These are phyloP conservation scores for Neogale vison DNA, from an alignment of 2,113 vertebrate species.

Conservation along the genomic window DNA sequence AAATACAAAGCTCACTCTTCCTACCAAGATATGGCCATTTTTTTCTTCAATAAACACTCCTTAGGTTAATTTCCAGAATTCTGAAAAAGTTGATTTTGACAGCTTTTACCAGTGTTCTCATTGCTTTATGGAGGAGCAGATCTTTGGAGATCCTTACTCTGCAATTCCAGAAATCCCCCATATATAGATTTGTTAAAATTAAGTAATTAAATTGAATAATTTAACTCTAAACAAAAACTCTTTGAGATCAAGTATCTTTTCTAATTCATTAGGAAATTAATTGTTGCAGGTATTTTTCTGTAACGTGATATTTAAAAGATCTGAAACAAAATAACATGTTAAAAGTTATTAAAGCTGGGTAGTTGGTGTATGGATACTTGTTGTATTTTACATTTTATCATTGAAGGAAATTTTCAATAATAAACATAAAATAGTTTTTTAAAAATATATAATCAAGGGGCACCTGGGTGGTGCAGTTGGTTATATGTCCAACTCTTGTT, in stretches of 20 bases:
- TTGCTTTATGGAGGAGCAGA: neutral
- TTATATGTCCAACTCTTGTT: neutral
- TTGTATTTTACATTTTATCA: neutral
- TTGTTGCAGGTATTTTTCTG: neutral
- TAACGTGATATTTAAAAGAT: neutral
- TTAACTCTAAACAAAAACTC: neutral
- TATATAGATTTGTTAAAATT: neutral
- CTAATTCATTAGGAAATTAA: neutral
- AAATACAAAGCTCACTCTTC: neutral
- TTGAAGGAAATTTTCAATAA: neutral
- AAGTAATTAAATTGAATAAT: neutral
- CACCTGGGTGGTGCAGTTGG: neutral
- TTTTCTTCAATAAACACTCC: neutral
- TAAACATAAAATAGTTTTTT: neutral
- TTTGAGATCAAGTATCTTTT: neutral
- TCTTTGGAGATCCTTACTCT: neutral
- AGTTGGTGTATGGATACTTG: neutral
- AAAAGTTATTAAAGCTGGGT: neutral
- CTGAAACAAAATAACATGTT: neutral
- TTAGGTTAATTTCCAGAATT: neutral
- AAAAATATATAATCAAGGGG: neutral
- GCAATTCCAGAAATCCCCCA: neutral
- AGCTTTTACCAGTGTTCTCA: neutral
- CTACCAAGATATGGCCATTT: neutral
- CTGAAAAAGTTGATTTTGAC: neutral